Evolutionary conservation across 2,113 vertebrate species (phyloP).

Genomic region (Cathartes aura): DNA sequence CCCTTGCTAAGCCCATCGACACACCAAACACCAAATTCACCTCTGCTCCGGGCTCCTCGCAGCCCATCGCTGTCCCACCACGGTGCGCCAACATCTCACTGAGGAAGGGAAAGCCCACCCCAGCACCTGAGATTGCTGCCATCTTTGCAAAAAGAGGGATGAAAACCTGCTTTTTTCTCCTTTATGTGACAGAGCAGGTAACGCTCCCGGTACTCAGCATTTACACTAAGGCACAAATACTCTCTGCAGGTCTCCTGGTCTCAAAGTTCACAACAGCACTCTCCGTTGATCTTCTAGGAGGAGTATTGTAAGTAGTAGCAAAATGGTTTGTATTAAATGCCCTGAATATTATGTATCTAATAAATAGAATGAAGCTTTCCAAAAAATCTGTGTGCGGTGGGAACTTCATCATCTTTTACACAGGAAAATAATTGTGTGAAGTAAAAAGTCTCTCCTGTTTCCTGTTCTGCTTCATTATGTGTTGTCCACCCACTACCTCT

Average conservation of each 20-base stretch:
- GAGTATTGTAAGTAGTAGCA: background rate
- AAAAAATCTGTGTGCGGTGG: background rate
- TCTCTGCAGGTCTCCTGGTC: background rate
- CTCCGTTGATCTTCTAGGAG: background rate
- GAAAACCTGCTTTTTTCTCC: background rate
- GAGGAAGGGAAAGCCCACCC: background rate
- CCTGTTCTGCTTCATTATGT: constrained; percentile 28
- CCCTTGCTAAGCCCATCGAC: background rate
- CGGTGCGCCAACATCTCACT: accelerated
- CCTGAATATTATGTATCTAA: background rate
- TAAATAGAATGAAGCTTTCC: background rate
- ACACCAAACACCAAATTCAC: background rate
- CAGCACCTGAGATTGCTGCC: background rate
- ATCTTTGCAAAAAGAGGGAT: background rate
- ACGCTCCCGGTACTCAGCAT: background rate
- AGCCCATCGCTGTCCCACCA: accelerated
- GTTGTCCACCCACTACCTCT: background rate
- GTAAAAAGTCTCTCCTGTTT: constrained; percentile 29
- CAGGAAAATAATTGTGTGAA: constrained; percentile 8
- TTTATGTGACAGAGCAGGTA: background rate
- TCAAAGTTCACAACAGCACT: background rate
- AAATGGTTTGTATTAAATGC: background rate
- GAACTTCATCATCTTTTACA: constrained; percentile 1
- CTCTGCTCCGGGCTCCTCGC: background rate
- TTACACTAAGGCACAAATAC: background rate